These are phyloP conservation scores for Luperina nickerlii DNA, from an alignment of 2,888 invertebrate species.

Conservation along the genomic window DNA sequence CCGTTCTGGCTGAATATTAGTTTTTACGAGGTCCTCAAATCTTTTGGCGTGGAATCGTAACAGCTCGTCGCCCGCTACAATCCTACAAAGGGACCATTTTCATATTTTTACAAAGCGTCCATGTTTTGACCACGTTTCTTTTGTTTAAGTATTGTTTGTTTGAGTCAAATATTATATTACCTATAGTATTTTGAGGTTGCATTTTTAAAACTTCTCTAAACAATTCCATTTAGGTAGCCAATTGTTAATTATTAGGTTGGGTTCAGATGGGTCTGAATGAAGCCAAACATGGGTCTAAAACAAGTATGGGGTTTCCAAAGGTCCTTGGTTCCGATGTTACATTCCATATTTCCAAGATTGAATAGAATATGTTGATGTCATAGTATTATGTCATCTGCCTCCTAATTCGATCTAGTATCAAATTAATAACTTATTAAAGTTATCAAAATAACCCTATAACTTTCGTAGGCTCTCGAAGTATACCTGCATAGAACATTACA, in stretches of 20 bases:
- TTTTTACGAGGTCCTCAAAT: constrained; percentile 54
- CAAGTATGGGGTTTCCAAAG: background rate
- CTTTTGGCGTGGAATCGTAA: constrained; percentile 32
- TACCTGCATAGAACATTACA: background rate
- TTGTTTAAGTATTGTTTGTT: constrained; percentile 54
- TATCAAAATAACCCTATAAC: constrained; percentile 20
- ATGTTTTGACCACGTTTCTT: constrained; percentile 41
- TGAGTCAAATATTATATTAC: constrained; percentile 32
- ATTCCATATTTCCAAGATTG: background rate
- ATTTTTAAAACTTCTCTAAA: constrained; percentile 4
- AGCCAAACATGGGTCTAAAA: background rate
- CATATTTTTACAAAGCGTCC: constrained; percentile 44
- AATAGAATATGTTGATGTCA: too few species aligned
- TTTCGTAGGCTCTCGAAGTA: background rate
- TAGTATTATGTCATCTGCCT: background rate
- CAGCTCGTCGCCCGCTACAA: constrained; percentile 15
- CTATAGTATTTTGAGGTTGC: constrained; percentile 23
- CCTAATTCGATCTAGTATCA: background rate
- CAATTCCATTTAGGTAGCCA: background rate
- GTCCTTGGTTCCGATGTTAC: background rate
- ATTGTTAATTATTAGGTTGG: background rate
- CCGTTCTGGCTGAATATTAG: constrained; percentile 55
- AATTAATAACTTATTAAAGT: constrained; percentile 34
- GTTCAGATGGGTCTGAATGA: background rate
- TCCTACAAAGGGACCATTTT: constrained; percentile 37